A percentile compares a stretch with the other conserved stretches of the same genome.
Conservation (phyloP, 92 coral and sea anemone species). For the Porites rus region DNA sequence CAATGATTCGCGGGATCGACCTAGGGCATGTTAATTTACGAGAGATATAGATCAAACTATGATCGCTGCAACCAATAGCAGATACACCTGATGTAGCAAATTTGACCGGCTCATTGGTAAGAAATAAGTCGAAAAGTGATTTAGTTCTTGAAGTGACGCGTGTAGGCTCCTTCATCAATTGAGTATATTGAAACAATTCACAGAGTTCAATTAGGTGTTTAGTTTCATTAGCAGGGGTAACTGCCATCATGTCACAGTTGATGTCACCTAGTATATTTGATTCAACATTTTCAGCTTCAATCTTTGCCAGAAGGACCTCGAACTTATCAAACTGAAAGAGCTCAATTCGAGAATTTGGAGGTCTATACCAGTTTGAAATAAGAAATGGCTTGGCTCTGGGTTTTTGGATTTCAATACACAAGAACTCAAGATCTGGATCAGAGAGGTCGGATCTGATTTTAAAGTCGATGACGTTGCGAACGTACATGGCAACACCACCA, state of each 20-base stretch:
- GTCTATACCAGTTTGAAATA: conserved; percentile 49
- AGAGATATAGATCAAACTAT: too few relatives aligned
- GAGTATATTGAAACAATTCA: too few relatives aligned
- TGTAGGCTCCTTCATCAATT: too few relatives aligned
- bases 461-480: conserved; percentile 35
- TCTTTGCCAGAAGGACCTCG: background rate
- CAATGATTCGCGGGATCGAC: too few relatives aligned
- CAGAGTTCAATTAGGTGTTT: too few relatives aligned
- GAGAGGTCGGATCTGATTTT: conserved; percentile 33
- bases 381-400: conserved; percentile 58
- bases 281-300: conserved; percentile 37
- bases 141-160: too few relatives aligned
- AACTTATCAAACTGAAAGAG: background rate
- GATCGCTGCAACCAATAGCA: too few relatives aligned
- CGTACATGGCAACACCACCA: conserved; percentile 36
- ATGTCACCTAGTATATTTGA: conserved; percentile 46
- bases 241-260: conserved; percentile 20
- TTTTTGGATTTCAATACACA: conserved; percentile 36
- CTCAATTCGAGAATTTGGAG: conserved; percentile 22
- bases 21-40: too few relatives aligned
- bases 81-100: too few relatives aligned
- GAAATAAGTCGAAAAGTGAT: too few relatives aligned
- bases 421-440: conserved; percentile 50
- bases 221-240: background rate
- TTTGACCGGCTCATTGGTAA: too few relatives aligned